Conservation (phyloP, 2,888 invertebrate species). For the Pseudeuparius sepicola region DNA sequence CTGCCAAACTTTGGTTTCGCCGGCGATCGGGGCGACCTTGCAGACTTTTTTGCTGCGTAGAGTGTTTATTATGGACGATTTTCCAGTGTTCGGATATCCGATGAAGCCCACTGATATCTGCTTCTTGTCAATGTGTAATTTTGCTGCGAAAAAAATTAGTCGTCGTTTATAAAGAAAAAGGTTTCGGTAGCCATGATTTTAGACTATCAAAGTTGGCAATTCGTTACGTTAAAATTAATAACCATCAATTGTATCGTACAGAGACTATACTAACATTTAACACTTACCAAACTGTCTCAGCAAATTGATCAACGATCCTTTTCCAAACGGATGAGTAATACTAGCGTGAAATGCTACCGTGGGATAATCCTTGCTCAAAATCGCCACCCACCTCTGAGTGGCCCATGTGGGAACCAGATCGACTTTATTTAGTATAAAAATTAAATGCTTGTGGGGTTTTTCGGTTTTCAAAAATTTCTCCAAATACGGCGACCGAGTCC, state of each 20-base stretch:
- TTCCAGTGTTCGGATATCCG: slow-evolving; percentile 98
- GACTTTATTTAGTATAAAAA: slow-evolving; percentile 95
- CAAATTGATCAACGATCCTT: slow-evolving; percentile 92
- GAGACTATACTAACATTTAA: slow-evolving; percentile 7
- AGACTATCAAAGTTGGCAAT: too few relatives aligned
- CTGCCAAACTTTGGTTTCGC: slow-evolving; percentile 98
- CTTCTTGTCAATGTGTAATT: slow-evolving; percentile 91
- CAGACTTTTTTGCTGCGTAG: slow-evolving; percentile 94
- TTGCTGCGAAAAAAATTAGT: slow-evolving; percentile 36
- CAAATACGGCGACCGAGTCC: slow-evolving; percentile 88
- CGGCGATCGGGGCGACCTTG: slow-evolving; percentile 97
- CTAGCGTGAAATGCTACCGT: slow-evolving; percentile 98
- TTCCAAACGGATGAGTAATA: slow-evolving; percentile 96
- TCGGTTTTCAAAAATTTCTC: slow-evolving; percentile 88
- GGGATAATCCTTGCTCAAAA: slow-evolving; percentile 89
- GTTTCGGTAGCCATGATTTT: too few relatives aligned
- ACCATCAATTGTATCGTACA: neutral
- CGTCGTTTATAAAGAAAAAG: slow-evolving; percentile 1
- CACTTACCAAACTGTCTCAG: slow-evolving; percentile 74
- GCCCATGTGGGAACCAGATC: slow-evolving; percentile 97
- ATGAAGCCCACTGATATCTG: slow-evolving; percentile 99
- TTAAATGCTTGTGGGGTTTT: slow-evolving; percentile 93
- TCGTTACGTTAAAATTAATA: slow-evolving; percentile 1
- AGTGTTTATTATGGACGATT: slow-evolving; percentile 97
- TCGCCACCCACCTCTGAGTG: slow-evolving; percentile 94